phyloP scores from a whole-genome alignment of 2,888 invertebrate species.

The Pseudococcus longispinus region DNA sequence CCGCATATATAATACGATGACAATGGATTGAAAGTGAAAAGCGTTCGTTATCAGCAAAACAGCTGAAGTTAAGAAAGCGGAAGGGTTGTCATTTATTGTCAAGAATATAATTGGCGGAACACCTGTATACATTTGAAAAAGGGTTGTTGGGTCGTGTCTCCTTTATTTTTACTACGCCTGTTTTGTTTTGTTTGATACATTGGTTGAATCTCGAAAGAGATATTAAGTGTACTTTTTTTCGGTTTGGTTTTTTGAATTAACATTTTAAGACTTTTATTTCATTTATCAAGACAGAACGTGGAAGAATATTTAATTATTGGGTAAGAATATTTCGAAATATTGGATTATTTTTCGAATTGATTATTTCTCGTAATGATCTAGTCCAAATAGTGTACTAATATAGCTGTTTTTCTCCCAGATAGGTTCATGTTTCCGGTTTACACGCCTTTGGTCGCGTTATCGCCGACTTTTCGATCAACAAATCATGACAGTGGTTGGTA shows the following conservation, averaged over 20 bases:
- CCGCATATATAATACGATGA: conserved; percentile 52
- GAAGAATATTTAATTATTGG: not conserved
- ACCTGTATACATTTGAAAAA: conserved; percentile 47
- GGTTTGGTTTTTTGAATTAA: not conserved
- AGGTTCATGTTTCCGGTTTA: not conserved
- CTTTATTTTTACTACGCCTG: not conserved
- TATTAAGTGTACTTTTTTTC: not conserved
- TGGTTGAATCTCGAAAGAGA: not conserved
- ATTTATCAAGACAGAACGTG: too few species aligned
- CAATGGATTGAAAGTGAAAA: conserved; percentile 49
- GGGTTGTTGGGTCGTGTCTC: conserved; percentile 36
- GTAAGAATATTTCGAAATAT: too few species aligned
- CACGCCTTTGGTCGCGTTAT: conserved; percentile 26
- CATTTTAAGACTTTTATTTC: not conserved
- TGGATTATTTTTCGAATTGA: too few species aligned
- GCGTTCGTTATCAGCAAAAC: conserved; percentile 47
- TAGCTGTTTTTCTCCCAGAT: not conserved
- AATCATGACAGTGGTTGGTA: conserved; percentile 41
- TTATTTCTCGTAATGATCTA: too few species aligned
- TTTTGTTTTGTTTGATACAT: not conserved
- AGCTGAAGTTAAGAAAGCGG: conserved; percentile 56
- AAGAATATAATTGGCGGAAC: conserved; percentile 55
- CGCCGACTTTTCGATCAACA: conserved; percentile 32
- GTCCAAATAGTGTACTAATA: not conserved
- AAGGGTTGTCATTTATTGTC: conserved; percentile 55